Conservation (phyloP, 2,888 invertebrate species). For the Nasonovia ribisnigri region DNA sequence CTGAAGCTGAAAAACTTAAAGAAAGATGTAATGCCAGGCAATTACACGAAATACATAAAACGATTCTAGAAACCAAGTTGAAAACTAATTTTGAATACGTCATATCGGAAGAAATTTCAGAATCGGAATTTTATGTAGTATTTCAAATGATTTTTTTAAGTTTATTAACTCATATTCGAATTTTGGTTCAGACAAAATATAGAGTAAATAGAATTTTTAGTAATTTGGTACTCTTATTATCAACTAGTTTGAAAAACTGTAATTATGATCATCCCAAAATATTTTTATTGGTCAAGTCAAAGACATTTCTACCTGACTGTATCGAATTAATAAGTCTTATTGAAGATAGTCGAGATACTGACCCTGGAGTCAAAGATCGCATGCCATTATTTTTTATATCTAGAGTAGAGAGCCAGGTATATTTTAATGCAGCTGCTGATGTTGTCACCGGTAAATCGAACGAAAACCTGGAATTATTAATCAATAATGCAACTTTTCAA, state of each 20-base stretch:
- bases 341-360: conserved; percentile 61
- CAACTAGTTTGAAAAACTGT: conserved; percentile 52
- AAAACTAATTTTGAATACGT: conserved; percentile 42
- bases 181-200: conserved; percentile 52
- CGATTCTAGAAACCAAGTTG: conserved; percentile 25
- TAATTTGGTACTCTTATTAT: conserved; percentile 55
- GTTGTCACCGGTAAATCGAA: not conserved
- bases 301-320: conserved; percentile 55
- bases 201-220: conserved; percentile 64
- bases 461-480: conserved; percentile 32
- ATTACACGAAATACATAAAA: conserved; percentile 44
- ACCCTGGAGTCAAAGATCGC: conserved; percentile 29
- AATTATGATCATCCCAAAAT: conserved; percentile 54
- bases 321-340: conserved; percentile 60
- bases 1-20: conserved; percentile 65
- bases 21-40: conserved; percentile 55
- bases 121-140: conserved; percentile 62
- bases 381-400: conserved; percentile 54
- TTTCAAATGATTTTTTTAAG: conserved; percentile 66
- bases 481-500: not conserved
- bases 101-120: not conserved
- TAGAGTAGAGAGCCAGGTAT: not conserved
- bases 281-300: conserved; percentile 46
- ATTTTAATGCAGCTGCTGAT: conserved; percentile 15
- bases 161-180: conserved; percentile 59